Conservation (phyloP, 2,113 vertebrate species). For the Paradisaea rubra region DNA sequence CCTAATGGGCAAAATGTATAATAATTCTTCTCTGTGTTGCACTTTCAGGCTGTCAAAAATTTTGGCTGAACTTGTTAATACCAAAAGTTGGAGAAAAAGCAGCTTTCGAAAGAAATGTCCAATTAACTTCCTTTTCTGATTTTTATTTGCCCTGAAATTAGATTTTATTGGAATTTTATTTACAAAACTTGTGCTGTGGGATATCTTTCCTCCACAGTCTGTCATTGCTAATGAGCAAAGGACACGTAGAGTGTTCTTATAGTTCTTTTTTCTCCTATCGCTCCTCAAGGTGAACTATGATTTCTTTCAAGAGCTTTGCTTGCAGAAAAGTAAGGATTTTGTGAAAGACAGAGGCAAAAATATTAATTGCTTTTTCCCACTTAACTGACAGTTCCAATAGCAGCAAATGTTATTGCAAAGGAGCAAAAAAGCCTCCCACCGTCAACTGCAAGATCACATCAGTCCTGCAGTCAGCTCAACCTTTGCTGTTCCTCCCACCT, state of each 20-base stretch:
- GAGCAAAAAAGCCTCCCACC: conserved; percentile 6
- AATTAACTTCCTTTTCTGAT: neutral
- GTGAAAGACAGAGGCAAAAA: conserved; percentile 28
- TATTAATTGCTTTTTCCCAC: conserved; percentile 53
- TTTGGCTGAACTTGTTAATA: neutral
- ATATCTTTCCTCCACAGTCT: neutral
- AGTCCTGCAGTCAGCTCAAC: neutral
- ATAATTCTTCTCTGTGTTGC: neutral
- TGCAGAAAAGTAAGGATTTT: conserved; percentile 41
- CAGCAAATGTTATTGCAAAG: conserved; percentile 35
- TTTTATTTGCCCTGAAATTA: conserved; percentile 3
- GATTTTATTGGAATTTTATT: neutral
- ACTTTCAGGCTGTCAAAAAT: neutral
- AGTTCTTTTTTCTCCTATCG: conserved; percentile 9
- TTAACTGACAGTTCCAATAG: conserved; percentile 38
- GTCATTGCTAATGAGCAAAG: conserved; percentile 45
- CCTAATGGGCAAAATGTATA: neutral
- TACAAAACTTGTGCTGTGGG: neutral
- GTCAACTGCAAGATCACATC: conserved; percentile 19
- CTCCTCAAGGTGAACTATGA: conserved; percentile 45
- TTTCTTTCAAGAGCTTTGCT: conserved; percentile 52
- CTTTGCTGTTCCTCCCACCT: neutral
- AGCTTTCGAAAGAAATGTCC: neutral
- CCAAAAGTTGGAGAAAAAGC: neutral
- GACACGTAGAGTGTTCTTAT: neutral